Evolutionary conservation across 2,113 vertebrate genomes (phyloP), one percentile per base, ranked within the genome.

Genomic region (Ophthalmolycus amberensis): DNA sequence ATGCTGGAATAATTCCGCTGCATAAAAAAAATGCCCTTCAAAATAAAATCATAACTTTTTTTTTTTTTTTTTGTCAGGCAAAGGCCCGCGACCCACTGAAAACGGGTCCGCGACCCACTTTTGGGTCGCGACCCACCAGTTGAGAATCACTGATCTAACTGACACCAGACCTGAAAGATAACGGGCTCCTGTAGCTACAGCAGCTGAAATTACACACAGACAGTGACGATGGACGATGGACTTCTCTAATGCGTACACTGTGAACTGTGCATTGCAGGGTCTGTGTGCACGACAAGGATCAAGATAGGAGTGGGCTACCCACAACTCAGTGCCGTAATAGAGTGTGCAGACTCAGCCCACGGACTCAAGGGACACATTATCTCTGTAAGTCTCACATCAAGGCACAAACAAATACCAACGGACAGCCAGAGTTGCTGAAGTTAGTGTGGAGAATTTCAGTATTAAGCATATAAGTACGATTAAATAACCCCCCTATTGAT

Each of bases 361-460:
- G 98, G 98, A 75, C 95, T 99, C 71, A 98, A 99, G 93, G 98
- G 98, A 82, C 98, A 99, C 92, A 99, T 99, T 87, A 99, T 99
- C 92, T 99, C 98, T 4, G 98, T 99, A 89, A 97, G 98, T 95
- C 79, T 67, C 12, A 42, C 20, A 58, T n/a, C 18, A 25, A 0
- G 0, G 16, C 8, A 22, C 25, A 67, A 9, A 34, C 32, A 22
- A 29, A 52, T 5, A 37, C 50, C 3, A 54, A 11, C 8, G 8
- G 7, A 22, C 1, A 38, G n/a, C 22, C 42, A 27, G 27, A 63
- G 20, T 22, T 32, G 10, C 37, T 32, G 2, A 72, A 25, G 38
- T 27, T 15, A 58, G 27, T n/a, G n/a, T n/a, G n/a, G n/a, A n/a
- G n/a, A n/a, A n/a, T n/a, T n/a, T n/a, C n/a, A n/a, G n/a, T n/a